Evolutionary conservation across 1,140 invertebrate genomes (phyloP).

Genomic region (Drosophila quadrilineata): DNA sequence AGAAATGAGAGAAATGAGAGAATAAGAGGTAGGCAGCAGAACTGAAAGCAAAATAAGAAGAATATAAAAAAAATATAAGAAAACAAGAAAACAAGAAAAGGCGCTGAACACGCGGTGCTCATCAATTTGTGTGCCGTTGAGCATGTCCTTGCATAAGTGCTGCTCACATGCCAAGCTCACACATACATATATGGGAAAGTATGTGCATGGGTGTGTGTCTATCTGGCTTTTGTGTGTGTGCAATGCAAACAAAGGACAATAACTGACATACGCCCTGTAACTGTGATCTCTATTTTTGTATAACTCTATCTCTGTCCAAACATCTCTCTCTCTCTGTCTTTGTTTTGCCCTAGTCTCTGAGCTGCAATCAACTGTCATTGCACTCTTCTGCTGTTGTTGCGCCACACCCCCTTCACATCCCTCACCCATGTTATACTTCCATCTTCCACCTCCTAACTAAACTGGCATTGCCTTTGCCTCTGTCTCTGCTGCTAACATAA

Average conservation of each 20-base stretch:
- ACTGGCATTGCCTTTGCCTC: conserved; percentile 44
- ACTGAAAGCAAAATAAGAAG: background rate
- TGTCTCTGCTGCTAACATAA: no score
- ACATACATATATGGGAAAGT: conserved; percentile 6
- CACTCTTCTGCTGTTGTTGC: no score
- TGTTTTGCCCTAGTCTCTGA: background rate
- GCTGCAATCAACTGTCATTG: conserved; percentile 63
- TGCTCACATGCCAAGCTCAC: conserved; percentile 15
- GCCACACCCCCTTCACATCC: no score
- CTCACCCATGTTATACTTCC: no score
- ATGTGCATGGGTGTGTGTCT: no score
- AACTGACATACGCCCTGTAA: conserved; percentile 53
- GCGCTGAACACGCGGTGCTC: conserved; percentile 67
- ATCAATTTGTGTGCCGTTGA: conserved; percentile 67
- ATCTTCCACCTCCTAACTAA: background rate
- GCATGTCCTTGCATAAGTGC: conserved; percentile 48
- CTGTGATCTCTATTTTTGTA: conserved; percentile 21
- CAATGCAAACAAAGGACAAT: conserved; percentile 75
- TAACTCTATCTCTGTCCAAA: background rate
- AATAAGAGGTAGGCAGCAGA: no score
- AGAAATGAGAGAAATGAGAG: no score
- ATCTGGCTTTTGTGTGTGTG: no score
- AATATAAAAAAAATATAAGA: conserved; percentile 18
- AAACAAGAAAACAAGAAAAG: conserved; percentile 65
- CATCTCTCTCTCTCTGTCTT: no score